phyloP scores from a whole-genome alignment of 2,113 vertebrate species.

The Scartelaos histophorus region DNA sequence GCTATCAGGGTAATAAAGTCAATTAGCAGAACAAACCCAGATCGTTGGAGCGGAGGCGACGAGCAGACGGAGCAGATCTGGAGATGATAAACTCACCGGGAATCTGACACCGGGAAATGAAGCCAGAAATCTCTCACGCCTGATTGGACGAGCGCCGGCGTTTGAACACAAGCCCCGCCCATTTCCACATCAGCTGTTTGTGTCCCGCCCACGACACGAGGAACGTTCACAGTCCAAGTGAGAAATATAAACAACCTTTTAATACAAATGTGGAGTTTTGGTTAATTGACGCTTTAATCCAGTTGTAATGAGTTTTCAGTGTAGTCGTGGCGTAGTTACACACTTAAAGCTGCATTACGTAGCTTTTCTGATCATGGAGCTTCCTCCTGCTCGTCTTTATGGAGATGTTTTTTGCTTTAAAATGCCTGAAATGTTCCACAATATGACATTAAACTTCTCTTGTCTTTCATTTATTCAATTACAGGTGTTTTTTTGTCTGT shows the following conservation, averaged over 20 bases:
- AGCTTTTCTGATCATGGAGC: too few relatives aligned
- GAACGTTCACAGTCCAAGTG: conserved; percentile 4
- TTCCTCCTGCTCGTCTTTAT: too few relatives aligned
- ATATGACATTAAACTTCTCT: neutral
- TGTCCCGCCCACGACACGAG: conserved; percentile 19
- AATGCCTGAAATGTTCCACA: neutral
- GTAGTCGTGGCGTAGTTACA: too few relatives aligned
- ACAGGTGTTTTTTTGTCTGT: too few relatives aligned
- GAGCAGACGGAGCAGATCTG: conserved; percentile 43
- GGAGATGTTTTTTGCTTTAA: too few relatives aligned
- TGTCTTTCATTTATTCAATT: too few relatives aligned
- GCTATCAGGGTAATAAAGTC: conserved; percentile 99
- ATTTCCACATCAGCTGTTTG: conserved; percentile 32
- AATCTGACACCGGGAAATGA: conserved; percentile 61
- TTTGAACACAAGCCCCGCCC: conserved; percentile 51
- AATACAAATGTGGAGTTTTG: neutral
- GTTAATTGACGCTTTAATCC: neutral
- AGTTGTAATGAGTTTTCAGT: too few relatives aligned
- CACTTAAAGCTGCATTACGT: too few relatives aligned
- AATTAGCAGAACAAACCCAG: conserved; percentile 99
- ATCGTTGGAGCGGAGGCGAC: conserved; percentile 28
- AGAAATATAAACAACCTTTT: neutral
- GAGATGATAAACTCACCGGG: conserved; percentile 49
- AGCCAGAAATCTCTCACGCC: conserved; percentile 74
- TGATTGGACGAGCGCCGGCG: conserved; percentile 50